A percentile compares a stretch with the other conserved stretches of the same genome.
Evolutionary conservation across 2,113 vertebrate genomes (phyloP).

Genomic region (Tetrao urogallus): DNA sequence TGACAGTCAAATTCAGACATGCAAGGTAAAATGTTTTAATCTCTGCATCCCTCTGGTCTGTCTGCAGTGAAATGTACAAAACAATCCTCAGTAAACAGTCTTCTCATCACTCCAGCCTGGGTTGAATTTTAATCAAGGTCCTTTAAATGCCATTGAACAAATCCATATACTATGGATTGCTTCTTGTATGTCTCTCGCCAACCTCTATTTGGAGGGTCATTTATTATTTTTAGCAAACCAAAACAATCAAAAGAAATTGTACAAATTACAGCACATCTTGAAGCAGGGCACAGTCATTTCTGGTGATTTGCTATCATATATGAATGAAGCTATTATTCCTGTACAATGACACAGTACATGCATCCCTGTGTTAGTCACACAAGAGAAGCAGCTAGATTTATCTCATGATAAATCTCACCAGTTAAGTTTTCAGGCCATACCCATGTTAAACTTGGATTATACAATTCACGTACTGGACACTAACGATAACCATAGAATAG

Average conservation of each 20-base stretch:
- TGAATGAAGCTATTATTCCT: conserved; percentile 59
- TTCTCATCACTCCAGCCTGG: conserved; percentile 68
- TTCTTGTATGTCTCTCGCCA: conserved; percentile 75
- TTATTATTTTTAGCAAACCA: conserved; percentile 82
- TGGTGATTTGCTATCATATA: conserved; percentile 36
- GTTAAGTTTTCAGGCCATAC: neutral
- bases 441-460: neutral
- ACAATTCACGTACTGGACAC: neutral
- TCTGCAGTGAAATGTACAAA: conserved; percentile 33
- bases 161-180: conserved; percentile 82
- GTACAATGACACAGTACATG: conserved; percentile 34
- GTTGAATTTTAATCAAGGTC: conserved; percentile 85
- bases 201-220: conserved; percentile 74
- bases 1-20: conserved; percentile 35
- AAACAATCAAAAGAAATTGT: conserved; percentile 70
- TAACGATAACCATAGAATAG: neutral
- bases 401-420: neutral
- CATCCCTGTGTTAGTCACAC: neutral
- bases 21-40: conserved; percentile 69
- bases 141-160: conserved; percentile 85
- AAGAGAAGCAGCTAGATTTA: conserved; percentile 18
- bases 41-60: conserved; percentile 54
- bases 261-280: conserved; percentile 55
- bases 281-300: conserved; percentile 23
- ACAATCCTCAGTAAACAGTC: conserved; percentile 71